A percentile compares a stretch with the other conserved stretches of the same genome.
phyloP scores from a whole-genome alignment of 35 echinoderm and acorn worm genomes.

The Ophiothrix spiculata region DNA sequence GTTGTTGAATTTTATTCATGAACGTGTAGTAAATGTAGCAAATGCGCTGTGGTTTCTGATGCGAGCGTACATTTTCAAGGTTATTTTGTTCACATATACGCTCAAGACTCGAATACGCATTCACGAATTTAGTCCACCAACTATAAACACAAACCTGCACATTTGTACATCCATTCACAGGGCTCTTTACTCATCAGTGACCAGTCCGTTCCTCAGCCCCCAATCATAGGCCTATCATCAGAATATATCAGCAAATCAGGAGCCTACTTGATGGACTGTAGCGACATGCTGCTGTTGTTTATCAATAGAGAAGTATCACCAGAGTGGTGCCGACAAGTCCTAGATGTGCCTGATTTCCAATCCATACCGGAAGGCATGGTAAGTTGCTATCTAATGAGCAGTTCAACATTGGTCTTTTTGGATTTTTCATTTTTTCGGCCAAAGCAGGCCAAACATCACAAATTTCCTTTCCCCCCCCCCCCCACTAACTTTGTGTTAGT shows the following conservation, averaged over 20 bases:
- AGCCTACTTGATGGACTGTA: slow-evolving; percentile 87
- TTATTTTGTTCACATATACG: neutral
- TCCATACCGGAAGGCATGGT: slow-evolving; percentile 91
- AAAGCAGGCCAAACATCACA: neutral
- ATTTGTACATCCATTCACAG: slow-evolving; percentile 26
- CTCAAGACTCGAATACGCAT: neutral
- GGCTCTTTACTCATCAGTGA: slow-evolving; percentile 73
- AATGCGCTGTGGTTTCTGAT: too few relatives aligned
- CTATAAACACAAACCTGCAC: neutral
- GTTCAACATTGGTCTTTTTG: neutral
- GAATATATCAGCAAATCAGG: slow-evolving; percentile 78
- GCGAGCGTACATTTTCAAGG: too few relatives aligned
- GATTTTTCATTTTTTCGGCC: neutral
- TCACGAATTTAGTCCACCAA: neutral
- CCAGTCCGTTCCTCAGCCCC: slow-evolving; percentile 71
- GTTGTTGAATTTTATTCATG: neutral
- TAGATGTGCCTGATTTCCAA: slow-evolving; percentile 87
- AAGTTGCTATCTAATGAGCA: slow-evolving; percentile 11
- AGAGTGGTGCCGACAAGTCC: slow-evolving; percentile 59
- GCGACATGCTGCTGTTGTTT: slow-evolving; percentile 75
- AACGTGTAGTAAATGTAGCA: too few relatives aligned
- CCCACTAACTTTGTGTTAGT: neutral
- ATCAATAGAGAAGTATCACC: slow-evolving; percentile 59
- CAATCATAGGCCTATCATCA: slow-evolving; percentile 64
- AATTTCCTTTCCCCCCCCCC: neutral